Base-by-base conservation (phyloP, 2,888 invertebrate genomes). In the Amphimallon solstitiale region DNA sequence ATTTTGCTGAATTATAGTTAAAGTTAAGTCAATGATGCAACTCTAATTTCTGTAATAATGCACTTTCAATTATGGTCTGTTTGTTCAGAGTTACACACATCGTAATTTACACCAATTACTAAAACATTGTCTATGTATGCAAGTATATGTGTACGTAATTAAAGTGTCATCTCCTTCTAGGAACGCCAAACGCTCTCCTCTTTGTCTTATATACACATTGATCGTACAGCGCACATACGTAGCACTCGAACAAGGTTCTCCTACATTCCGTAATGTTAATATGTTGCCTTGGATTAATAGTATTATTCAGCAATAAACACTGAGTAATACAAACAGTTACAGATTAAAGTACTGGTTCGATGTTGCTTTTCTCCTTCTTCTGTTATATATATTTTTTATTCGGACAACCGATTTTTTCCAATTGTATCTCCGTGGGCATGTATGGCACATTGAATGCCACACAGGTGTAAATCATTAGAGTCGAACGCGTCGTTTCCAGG, bases 91-190 rank as follows among this genome's bases (percentile, higher is more conserved):
- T 4, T 43, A 29, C 43, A 23, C 9, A 59, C 14, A 17, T 23
- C 43, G 56, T 59, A 59, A 59, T 59, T 59, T 59, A 59, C 43
- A 45, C 56, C 56, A 59, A 59, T 59, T 59, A 59, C 56, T 45
- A 59, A 59, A 59, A 43, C 56, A 59, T 59, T 59, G 56, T 29
- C 56, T 29, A 29, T 43, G 43, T 59, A n/a, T n/a, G n/a, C n/a
- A n/a, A n/a, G n/a, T n/a, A 10, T 45, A 10, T 45, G 34, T 29
- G 29, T 29, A 29, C 29, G 56, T 59, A 59, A 59, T 59, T 59
- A 43, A 59, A 59, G 56, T 23, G 38, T 59, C 43, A 43, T 43
- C 56, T 59, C 43, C 40, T 43, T 59, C 40, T 43, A 43, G 34
- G 56, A 59, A 59, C 56, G 14, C 43, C 29, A 43, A 59, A 59